phyloP scores from a whole-genome alignment of 2,113 vertebrate species.

The Anser brachyrhynchus region DNA sequence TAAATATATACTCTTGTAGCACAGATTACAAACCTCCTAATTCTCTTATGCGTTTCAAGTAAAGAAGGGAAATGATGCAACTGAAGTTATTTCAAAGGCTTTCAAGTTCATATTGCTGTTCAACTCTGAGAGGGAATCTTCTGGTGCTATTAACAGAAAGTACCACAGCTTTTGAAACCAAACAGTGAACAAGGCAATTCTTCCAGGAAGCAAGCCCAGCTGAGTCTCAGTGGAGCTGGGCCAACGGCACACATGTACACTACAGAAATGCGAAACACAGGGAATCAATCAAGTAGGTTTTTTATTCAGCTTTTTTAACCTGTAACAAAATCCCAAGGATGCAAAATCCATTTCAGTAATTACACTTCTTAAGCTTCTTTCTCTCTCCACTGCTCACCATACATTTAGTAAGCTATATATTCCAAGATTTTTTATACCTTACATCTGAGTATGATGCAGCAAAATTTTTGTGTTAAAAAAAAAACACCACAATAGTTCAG shows the following conservation, averaged over 20 bases:
- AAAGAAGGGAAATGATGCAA: not conserved
- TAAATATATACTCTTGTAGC: not conserved
- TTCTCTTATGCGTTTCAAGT: not conserved
- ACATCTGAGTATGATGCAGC: not conserved
- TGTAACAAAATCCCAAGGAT: not conserved
- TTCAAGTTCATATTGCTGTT: rapidly evolving
- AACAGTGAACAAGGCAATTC: rapidly evolving
- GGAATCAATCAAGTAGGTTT: not conserved
- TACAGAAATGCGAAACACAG: rapidly evolving
- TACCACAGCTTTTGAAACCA: not conserved
- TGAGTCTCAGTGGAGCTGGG: not conserved
- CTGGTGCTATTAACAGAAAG: not conserved
- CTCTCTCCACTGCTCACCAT: not conserved
- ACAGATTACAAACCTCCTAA: not conserved
- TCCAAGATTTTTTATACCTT: not conserved
- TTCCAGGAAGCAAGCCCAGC: not conserved
- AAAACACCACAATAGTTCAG: not conserved
- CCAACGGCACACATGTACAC: not conserved
- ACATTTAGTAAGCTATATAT: not conserved
- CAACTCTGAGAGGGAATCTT: rapidly evolving
- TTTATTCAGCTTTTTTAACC: not conserved
- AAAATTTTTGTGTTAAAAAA: not conserved
- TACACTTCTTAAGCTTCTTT: not conserved
- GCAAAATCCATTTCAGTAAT: not conserved
- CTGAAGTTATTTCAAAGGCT: not conserved